Base-by-base conservation (phyloP, 1,140 invertebrate genomes). In the Lasioglossum baleicum region DNA sequence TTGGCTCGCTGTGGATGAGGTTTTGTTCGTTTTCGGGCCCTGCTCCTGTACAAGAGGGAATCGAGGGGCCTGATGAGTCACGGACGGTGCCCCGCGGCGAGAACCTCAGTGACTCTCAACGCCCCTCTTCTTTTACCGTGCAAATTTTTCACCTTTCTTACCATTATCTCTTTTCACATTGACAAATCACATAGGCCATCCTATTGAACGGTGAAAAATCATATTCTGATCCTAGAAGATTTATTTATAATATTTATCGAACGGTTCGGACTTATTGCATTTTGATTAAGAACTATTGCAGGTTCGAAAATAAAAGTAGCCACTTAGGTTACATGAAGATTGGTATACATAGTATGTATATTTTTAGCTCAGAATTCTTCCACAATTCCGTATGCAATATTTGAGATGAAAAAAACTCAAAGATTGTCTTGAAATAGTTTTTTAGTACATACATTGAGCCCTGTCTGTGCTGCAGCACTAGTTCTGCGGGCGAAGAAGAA, bases 31-130 rank as follows among this genome's bases (percentile, higher is more conserved):
- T 92, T 91, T 92, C 89, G 90, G 89, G 89, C 90, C 89, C 84
- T 91, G 91, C 91, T 92, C 87, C 91, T 67, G 89, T 92, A 92
- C 89, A 91, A 90, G 88, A 90, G 90, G 89, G 90, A 91, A 91
- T 91, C 90, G 84, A 90, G 91, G 91, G 91, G 91, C 89, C 91
- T 92, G 92, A 92, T 93, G 92, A 93, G 91, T 93, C 92, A 93
- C 88, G 91, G 87, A 91, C 85, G 91, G 87, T 92, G 90, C 91
- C 91, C 91, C 89, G 89, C 89, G 87, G 91, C 90, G 91, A 90
- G 88, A 84, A 84, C 78, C 58, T 56, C 91, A 92, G 90, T 83
- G 92, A 85, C 66, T 91, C 91, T 92, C 91, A 91, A 88, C 22
- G 0, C 20, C 26, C 26, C 0, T 13, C 17, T 15, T 40, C 13